Base-by-base conservation (phyloP, 1,140 invertebrate species). In the Pseudomyrmex concolor region DNA sequence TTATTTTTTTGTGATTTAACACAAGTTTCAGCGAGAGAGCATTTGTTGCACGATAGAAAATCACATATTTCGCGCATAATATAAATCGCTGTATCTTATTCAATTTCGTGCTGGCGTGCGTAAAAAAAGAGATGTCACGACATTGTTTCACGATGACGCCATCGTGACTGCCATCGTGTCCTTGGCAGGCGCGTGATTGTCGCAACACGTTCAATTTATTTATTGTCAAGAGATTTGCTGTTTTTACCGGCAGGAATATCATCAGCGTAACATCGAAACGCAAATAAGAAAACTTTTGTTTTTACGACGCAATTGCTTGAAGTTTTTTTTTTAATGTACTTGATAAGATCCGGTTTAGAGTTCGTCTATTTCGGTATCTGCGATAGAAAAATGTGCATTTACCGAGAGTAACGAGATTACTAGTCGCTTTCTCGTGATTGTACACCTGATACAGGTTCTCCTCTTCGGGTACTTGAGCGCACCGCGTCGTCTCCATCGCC, bases 321-420 rank as follows among this genome's bases (percentile, higher is more conserved):
- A 34, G 34, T 34, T 7, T 34, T 34, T 34, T 25, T 34, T 34
- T 34, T 34, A 0, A 34, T 34, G 34, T 34, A 34, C 34, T 34
- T 7, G 34, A 34, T 7, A 34, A 1, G 0, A 9, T 60, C 5
- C 9, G 9, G 34, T 9, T 15, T 2, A 25, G 25, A 0, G 4
- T 51, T 51, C 3, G 3, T 12, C 2, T 67, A 67, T 3, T 4
- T 55, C 4, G 50, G 12, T 19, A 8, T 57, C 10, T n/a, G 5
- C 45, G 45, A 45, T 45, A 34, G 5, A 57, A 17, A 59, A 67
- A 67, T 19, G n/a, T 59, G 59, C 10, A 25, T 83, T 89, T 88
- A 89, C 87, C 87, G 34, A 89, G 84, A 50, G 77, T 89, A 9
- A 86, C 55, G 34, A 89, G 70, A 45, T 84, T 89, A 10, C 57